Evolutionary conservation across 1,140 invertebrate genomes (phyloP).

Genomic region (Mizuhopecten yessoensis): DNA sequence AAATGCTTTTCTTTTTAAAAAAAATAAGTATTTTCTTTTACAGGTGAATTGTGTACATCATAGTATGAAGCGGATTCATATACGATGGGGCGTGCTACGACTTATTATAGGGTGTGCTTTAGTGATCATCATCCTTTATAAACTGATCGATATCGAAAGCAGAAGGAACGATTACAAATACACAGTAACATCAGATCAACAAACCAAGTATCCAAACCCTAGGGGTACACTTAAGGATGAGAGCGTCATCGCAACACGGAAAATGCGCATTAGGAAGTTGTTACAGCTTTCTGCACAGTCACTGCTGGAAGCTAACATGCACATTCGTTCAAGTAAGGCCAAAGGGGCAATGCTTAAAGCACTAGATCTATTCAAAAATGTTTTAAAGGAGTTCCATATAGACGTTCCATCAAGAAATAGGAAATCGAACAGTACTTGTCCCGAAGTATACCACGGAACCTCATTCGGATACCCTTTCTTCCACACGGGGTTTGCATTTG

Average conservation of each 20-base stretch:
- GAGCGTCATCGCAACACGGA: not conserved
- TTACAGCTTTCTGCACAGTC: not conserved
- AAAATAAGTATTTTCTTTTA: not conserved
- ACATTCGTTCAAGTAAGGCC: constrained; percentile 61
- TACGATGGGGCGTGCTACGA: not conserved
- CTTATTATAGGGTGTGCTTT: not conserved
- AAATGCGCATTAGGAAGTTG: not conserved
- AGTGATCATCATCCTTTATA: not conserved
- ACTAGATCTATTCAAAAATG: constrained; percentile 14
- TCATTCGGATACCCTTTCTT: constrained; percentile 63
- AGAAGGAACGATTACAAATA: not conserved
- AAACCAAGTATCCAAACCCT: not conserved
- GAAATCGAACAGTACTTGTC: constrained; percentile 56
- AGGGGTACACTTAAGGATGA: not conserved
- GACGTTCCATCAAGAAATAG: constrained; percentile 2
- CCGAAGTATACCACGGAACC: constrained; percentile 61
- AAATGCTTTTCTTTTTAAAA: too few relatives aligned
- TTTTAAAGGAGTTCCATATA: constrained; percentile 51
- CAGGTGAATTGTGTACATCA: not conserved
- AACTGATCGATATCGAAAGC: not conserved
- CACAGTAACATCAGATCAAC: not conserved
- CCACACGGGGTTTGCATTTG: constrained; percentile 62
- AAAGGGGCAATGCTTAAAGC: constrained; percentile 47
- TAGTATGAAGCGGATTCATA: not conserved
- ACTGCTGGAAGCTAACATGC: constrained; percentile 52